phyloP scores from a whole-genome alignment of 2,888 invertebrate species.

The Tromatobia lineatoria region DNA sequence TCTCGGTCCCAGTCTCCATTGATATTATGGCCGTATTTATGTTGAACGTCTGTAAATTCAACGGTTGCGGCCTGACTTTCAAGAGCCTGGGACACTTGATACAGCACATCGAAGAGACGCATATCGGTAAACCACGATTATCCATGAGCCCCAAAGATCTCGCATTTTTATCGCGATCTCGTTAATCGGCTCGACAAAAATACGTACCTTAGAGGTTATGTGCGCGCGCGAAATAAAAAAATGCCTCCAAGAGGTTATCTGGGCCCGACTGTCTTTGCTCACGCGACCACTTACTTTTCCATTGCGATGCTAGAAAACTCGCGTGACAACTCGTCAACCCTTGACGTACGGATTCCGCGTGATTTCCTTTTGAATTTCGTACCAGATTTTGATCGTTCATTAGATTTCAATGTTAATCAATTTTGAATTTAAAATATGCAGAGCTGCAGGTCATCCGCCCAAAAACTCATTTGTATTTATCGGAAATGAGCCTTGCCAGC shows the following conservation, averaged over 20 bases:
- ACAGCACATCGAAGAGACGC: slow-evolving; percentile 95
- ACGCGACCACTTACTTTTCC: slow-evolving; percentile 1
- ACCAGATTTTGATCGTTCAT: neutral
- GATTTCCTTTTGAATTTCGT: neutral
- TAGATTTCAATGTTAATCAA: neutral
- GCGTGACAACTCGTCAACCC: slow-evolving; percentile 53
- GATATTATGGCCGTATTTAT: slow-evolving; percentile 94
- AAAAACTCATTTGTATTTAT: neutral
- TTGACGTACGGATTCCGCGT: neutral
- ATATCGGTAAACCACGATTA: slow-evolving; percentile 89
- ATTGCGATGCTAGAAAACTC: slow-evolving; percentile 3
- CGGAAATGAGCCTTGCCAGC: neutral
- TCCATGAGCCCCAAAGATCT: slow-evolving; percentile 43
- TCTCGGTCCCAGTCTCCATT: slow-evolving; percentile 61
- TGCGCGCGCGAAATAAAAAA: slow-evolving; percentile 28
- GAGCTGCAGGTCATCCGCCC: slow-evolving; percentile 17
- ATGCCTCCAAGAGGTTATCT: slow-evolving; percentile 72
- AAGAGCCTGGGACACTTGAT: slow-evolving; percentile 93
- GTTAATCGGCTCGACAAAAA: slow-evolving; percentile 22
- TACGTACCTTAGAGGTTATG: slow-evolving; percentile 68
- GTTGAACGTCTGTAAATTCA: slow-evolving; percentile 95
- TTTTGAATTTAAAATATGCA: neutral
- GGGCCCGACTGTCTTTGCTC: slow-evolving; percentile 59
- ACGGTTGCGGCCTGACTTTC: slow-evolving; percentile 94
- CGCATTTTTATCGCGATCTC: neutral